Percentiles rank a stretch among this genome's conserved stretches.
Conservation (phyloP, 2,797 vertebrate genomes). For the Aselliscus stoliczkanus region DNA sequence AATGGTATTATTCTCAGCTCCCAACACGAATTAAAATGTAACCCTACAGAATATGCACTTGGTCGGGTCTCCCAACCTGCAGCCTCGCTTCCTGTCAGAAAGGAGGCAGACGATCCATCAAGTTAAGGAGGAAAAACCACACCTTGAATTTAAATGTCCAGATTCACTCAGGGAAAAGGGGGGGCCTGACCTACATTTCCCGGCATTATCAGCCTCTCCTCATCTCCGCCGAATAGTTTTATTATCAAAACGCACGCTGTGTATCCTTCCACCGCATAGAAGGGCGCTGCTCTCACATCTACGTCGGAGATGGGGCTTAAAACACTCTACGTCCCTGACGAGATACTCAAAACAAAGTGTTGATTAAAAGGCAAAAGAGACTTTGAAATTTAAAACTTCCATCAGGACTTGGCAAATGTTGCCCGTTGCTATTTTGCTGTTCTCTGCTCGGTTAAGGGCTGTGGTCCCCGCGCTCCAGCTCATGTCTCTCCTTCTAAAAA, state of each 20-base stretch:
- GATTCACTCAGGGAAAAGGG: background rate
- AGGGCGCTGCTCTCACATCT: background rate
- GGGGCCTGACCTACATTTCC: background rate
- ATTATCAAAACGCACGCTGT: background rate
- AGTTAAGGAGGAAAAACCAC: background rate
- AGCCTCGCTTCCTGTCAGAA: background rate
- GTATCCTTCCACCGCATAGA: background rate
- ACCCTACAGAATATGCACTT: background rate
- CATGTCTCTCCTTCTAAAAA: background rate
- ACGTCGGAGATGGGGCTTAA: background rate
- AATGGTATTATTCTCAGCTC: background rate
- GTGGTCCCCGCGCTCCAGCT: background rate
- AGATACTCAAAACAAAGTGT: background rate
- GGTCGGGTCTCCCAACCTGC: background rate
- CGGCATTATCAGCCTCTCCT: background rate
- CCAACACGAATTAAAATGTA: background rate
- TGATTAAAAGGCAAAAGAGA: background rate
- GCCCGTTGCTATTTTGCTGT: background rate
- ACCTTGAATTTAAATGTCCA: background rate
- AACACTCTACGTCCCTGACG: background rate
- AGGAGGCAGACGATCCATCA: background rate
- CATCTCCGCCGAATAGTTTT: background rate
- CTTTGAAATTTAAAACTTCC: background rate
- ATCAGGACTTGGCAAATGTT: background rate
- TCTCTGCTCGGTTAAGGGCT: background rate